Evolutionary conservation across 2,888 invertebrate species (phyloP), one percentile per base, ranked within the genome.

Genomic region (Microchrysa polita): DNA sequence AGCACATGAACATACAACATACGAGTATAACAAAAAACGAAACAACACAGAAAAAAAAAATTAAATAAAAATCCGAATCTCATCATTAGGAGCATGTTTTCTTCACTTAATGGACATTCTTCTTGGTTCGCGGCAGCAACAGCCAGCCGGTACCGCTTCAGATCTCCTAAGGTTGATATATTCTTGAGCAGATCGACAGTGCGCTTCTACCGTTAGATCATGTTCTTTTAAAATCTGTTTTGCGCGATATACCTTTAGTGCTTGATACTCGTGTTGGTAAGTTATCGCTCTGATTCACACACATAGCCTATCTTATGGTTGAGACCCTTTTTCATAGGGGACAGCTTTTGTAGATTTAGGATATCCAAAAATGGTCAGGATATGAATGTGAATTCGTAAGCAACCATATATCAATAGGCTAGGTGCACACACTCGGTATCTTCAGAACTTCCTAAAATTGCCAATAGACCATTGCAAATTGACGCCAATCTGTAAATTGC

Each of bases 71-170:
- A 60, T 60, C 23, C 10, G 60, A 60, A 60, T 60, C 60, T 14
- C 60, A 27, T 60, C 60, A 60, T 60, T 60, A 60, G 60, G 60
- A 60, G 60, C 60, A 60, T 60, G 60, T 60, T 60, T 60, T 60
- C 27, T 16, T 60, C 60, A 34, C 27, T 60, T 60, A 60, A 60
- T 60, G 60, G 60, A 60, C 60, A 60, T 60, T 60, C 60, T 20
- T 60, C 60, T 27, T 60, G 2, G 27, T 5, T 27, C 14, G 60
- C 60, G 27, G 34, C 48, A 48, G 16, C 48, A n/a, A n/a, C n/a
- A n/a, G n/a, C n/a, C n/a, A 34, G 27, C 7, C 48, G 16, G 48
- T 48, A n/a, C 48, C 48, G 48, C 48, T 48, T 48, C 2, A 48
- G 48, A 48, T 48, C 48, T 48, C 48, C 2, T 7, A 48, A n/a